phyloP scores from a whole-genome alignment of 2,888 invertebrate species.

The Nemotelus nigrinus region DNA sequence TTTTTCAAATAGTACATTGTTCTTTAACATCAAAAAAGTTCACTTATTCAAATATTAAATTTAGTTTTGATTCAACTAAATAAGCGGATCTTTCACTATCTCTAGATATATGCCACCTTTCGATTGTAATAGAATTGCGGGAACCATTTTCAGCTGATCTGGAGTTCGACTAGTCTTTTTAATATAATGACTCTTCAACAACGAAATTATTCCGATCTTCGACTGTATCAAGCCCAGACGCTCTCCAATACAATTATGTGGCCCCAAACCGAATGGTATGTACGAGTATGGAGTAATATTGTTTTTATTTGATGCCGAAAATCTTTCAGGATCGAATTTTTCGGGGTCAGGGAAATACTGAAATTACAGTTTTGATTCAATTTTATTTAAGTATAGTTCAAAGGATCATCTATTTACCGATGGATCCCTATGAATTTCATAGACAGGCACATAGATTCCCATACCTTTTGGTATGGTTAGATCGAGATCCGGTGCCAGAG shows the following conservation, averaged over 20 bases:
- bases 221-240: constrained; percentile 60
- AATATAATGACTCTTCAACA: constrained; percentile 60
- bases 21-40: no score
- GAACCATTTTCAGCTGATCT: constrained; percentile 56
- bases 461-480: constrained; percentile 59
- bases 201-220: constrained; percentile 60
- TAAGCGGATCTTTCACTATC: constrained; percentile 52
- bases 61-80: background rate
- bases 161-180: constrained; percentile 55
- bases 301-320: constrained; percentile 58
- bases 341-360: constrained; percentile 61
- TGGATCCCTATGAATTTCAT: constrained; percentile 61
- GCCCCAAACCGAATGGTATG: constrained; percentile 61
- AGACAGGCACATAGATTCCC: constrained; percentile 61
- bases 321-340: constrained; percentile 62
- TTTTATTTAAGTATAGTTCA: background rate
- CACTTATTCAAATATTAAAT: background rate
- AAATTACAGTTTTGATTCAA: constrained; percentile 41
- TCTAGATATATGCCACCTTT: constrained; percentile 57
- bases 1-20: no score
- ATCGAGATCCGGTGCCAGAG: constrained; percentile 57
- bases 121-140: constrained; percentile 57
- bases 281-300: constrained; percentile 57
- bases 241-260: constrained; percentile 62
- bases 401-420: constrained; percentile 54